Evolutionary conservation across 2,797 vertebrate species (phyloP).

Genomic region (Characodon lateralis): DNA sequence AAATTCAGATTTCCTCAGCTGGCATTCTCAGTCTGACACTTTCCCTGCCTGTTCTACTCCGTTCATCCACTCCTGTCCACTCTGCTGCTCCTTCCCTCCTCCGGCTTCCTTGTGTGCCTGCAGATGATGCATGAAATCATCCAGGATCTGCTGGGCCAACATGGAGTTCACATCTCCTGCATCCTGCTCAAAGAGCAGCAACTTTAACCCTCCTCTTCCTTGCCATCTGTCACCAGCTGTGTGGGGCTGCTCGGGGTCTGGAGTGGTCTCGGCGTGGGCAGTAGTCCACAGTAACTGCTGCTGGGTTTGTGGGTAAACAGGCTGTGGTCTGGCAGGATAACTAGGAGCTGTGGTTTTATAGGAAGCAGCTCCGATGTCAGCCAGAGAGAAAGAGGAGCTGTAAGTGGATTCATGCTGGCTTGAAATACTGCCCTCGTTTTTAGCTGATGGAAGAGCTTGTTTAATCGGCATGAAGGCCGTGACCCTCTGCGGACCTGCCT

Average conservation of each 20-base stretch:
- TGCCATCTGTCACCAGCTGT: slow-evolving; percentile 38
- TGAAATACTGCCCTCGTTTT: slow-evolving; percentile 25
- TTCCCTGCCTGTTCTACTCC: slow-evolving; percentile 33
- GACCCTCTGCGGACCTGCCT: slow-evolving; percentile 52
- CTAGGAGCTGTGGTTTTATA: slow-evolving; percentile 65
- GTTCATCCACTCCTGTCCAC: slow-evolving; percentile 46
- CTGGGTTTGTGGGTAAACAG: slow-evolving; percentile 50
- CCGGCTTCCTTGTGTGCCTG: slow-evolving; percentile 48
- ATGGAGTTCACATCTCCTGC: slow-evolving; percentile 62
- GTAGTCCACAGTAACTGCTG: slow-evolving; percentile 23
- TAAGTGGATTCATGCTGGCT: slow-evolving; percentile 36
- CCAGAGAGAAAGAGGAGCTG: slow-evolving; percentile 61
- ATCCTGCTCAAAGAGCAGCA: slow-evolving; percentile 51
- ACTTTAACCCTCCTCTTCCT: slow-evolving; percentile 38
- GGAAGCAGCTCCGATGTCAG: slow-evolving; percentile 65
- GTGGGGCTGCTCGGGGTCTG: slow-evolving; percentile 44
- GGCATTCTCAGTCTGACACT: slow-evolving; percentile 42
- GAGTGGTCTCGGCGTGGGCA: slow-evolving; percentile 36
- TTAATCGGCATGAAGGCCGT: slow-evolving; percentile 76
- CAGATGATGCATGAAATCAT: slow-evolving; percentile 80
- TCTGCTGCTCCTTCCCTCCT: slow-evolving; percentile 48
- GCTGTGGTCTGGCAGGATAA: slow-evolving; percentile 51
- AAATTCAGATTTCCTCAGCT: slow-evolving; percentile 15
- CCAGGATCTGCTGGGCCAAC: slow-evolving; percentile 78
- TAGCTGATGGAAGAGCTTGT: slow-evolving; percentile 42